These are phyloP conservation scores for Capreolus pygargus DNA, from an alignment of 2,113 vertebrate species.

Conservation along the genomic window DNA sequence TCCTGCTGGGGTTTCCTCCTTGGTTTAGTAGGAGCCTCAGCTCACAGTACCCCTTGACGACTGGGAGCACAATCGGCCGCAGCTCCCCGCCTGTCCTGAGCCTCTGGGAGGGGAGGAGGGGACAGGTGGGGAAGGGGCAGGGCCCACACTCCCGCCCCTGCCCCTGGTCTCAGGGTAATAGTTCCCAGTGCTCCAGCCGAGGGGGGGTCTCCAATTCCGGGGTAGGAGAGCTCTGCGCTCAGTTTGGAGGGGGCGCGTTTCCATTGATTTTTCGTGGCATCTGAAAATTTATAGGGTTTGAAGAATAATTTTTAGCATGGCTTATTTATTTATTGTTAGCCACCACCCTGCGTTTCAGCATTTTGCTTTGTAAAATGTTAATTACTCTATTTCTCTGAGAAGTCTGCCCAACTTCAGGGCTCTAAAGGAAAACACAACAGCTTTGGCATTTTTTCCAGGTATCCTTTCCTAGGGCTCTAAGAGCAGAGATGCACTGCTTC, in stretches of 20 bases:
- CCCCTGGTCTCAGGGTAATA: not conserved
- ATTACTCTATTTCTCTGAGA: conserved; percentile 13
- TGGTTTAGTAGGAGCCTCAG: not conserved
- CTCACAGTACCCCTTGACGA: not conserved
- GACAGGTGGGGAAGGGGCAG: conserved; percentile 35
- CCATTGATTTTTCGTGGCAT: not conserved
- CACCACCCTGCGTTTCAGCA: not conserved
- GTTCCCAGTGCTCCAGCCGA: not conserved
- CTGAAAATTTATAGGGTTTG: not conserved
- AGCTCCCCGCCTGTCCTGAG: not conserved
- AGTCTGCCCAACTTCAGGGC: not conserved
- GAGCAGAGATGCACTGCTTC: conserved; percentile 36
- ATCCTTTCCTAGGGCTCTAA: not conserved
- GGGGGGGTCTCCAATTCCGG: not conserved
- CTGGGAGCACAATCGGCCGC: not conserved
- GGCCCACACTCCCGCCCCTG: not conserved
- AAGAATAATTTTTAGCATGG: not conserved
- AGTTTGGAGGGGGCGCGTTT: not conserved
- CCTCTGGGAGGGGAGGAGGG: not conserved
- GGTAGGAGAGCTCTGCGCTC: not conserved
- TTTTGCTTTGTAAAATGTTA: conserved; percentile 24
- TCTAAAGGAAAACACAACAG: not conserved
- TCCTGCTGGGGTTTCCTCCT: not conserved
- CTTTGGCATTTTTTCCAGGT: not conserved
- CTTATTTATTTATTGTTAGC: not conserved